These are phyloP conservation scores for Hedya salicella DNA, from an alignment of 2,888 invertebrate genomes.

Conservation along the genomic window DNA sequence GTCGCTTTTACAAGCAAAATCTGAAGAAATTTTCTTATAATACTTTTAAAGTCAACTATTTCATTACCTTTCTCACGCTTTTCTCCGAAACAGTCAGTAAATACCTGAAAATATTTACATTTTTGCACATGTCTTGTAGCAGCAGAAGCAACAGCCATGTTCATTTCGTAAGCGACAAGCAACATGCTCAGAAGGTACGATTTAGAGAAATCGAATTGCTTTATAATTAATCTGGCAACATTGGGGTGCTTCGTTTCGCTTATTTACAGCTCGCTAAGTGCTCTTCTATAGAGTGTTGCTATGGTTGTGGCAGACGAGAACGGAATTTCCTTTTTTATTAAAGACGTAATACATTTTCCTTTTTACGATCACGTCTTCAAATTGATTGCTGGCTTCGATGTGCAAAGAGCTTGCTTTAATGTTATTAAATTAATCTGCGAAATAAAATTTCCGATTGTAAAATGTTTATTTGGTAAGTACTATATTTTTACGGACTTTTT, in stretches of 20 bases:
- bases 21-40: no score
- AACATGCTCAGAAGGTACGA: conserved; percentile 14
- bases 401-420: no score
- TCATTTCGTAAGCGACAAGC: conserved; percentile 30
- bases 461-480: no score
- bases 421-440: no score
- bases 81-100: no score
- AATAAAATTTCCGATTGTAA: no score
- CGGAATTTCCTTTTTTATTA: conserved; percentile 1
- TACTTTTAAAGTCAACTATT: no score
- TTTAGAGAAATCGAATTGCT: conserved; percentile 24
- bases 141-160: conserved; percentile 6
- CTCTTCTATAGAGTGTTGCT: conserved; percentile 24
- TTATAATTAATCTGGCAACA: conserved; percentile 34
- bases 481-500: no score
- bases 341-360: neutral
- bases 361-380: neutral
- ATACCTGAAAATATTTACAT: neutral
- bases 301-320: conserved; percentile 17
- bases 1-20: no score
- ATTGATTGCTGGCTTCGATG: no score
- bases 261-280: conserved; percentile 28
- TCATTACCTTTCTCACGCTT: no score
- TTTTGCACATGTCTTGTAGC: neutral
- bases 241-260: conserved; percentile 15